phyloP scores from a whole-genome alignment of 1,140 invertebrate genomes.

The Zophobas morio region DNA sequence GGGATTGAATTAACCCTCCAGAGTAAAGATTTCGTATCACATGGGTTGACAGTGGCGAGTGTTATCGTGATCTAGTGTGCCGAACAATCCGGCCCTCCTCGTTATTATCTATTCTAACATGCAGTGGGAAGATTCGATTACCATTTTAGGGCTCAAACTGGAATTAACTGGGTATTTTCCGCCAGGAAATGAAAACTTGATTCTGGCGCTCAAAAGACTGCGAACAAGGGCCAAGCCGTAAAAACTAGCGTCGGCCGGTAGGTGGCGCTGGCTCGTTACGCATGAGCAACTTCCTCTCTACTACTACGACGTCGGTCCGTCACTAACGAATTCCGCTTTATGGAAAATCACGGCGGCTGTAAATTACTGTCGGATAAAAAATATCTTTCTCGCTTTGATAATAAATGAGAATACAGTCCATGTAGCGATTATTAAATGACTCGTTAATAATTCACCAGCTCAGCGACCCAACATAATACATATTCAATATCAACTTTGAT shows the following conservation, averaged over 20 bases:
- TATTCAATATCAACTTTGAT: not conserved
- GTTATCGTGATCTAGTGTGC: slow-evolving; percentile 23
- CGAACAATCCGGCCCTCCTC: not conserved
- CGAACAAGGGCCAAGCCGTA: not conserved
- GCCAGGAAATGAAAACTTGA: not conserved
- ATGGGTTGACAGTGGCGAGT: slow-evolving; percentile 9
- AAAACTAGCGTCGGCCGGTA: not conserved
- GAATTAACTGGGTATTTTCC: not conserved
- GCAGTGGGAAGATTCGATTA: not conserved
- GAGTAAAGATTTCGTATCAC: slow-evolving; percentile 34
- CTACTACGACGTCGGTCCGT: too few species aligned
- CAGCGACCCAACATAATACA: slow-evolving; percentile 2
- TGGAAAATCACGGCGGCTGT: not conserved
- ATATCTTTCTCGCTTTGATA: not conserved
- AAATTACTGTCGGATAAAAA: not conserved
- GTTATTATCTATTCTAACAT: slow-evolving; percentile 6
- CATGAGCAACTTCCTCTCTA: too few species aligned
- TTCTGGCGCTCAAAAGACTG: not conserved
- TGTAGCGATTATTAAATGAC: slow-evolving; percentile 6
- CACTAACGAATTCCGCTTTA: not conserved
- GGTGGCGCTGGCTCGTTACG: too few species aligned
- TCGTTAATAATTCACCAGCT: slow-evolving; percentile 5
- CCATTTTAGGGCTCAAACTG: not conserved
- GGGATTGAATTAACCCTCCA: slow-evolving; percentile 35
- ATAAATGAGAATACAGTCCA: not conserved